Evolutionary conservation across 2,888 invertebrate species (phyloP).

Genomic region (Fragum sueziense): DNA sequence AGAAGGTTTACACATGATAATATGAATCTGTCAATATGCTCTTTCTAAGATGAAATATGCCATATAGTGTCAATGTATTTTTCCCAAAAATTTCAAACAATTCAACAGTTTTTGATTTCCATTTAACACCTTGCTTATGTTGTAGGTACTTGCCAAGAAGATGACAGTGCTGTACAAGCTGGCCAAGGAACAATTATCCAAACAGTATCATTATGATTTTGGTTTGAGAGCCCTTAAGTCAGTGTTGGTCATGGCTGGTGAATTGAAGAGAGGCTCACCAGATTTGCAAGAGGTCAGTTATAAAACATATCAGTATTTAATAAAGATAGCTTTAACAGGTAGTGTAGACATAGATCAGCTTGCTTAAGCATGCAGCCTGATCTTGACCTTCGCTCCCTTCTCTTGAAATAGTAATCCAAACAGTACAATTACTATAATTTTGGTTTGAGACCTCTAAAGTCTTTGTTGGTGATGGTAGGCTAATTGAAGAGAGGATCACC

Average conservation of each 20-base stretch:
- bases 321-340: too few species aligned
- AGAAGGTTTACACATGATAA: too few species aligned
- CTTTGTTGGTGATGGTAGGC: constrained; percentile 95
- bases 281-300: constrained; percentile 87
- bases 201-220: constrained; percentile 97
- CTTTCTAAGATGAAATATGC: too few species aligned
- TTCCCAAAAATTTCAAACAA: too few species aligned
- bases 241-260: constrained; percentile 95
- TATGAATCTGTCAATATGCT: too few species aligned
- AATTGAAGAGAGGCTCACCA: constrained; percentile 90
- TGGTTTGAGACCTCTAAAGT: constrained; percentile 93
- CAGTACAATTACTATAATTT: constrained; percentile 95
- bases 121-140: background rate
- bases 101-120: too few species aligned
- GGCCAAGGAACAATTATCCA: constrained; percentile 93
- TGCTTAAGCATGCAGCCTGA: background rate
- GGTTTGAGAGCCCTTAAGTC: constrained; percentile 95
- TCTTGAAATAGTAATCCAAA: too few species aligned
- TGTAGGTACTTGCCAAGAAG: constrained; percentile 91
- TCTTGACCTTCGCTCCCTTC: constrained; percentile 84
- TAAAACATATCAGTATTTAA: background rate
- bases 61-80: too few species aligned
- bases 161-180: constrained; percentile 95
- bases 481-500: constrained; percentile 91
- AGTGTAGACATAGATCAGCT: too few species aligned